These are phyloP conservation scores for Meloidogyne hapla DNA, from an alignment of 1,140 invertebrate genomes.

Conservation along the genomic window DNA sequence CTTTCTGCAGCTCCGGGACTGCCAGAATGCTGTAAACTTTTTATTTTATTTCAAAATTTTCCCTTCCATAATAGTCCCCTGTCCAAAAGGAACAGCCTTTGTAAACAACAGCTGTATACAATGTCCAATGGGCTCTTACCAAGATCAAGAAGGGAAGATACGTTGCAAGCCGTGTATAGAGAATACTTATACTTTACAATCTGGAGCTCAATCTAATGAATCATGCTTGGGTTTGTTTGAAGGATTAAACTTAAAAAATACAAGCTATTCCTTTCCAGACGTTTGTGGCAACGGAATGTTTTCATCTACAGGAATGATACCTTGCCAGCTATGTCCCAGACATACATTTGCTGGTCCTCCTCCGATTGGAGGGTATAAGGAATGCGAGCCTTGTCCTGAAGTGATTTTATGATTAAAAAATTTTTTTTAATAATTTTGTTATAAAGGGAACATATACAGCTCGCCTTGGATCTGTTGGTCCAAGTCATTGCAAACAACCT, in stretches of 20 bases:
- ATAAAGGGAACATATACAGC: constrained; percentile 77
- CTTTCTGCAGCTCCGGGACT: constrained; percentile 66
- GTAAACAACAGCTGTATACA: constrained; percentile 63
- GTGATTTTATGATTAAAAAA: constrained; percentile 65
- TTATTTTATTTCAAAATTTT: too few species aligned
- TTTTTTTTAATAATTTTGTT: not conserved
- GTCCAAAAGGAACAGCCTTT: constrained; percentile 57
- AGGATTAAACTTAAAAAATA: not conserved
- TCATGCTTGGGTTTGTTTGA: constrained; percentile 11
- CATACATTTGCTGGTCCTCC: constrained; percentile 86
- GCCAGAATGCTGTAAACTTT: constrained; percentile 78
- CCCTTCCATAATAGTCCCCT: constrained; percentile 54
- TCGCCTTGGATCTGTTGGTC: constrained; percentile 72
- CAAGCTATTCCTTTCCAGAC: not conserved
- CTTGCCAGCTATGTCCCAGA: constrained; percentile 87
- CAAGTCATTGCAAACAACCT: constrained; percentile 82
- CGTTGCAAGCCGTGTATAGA: constrained; percentile 82
- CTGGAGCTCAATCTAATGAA: constrained; percentile 18
- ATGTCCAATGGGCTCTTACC: constrained; percentile 71
- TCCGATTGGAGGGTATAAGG: constrained; percentile 80
- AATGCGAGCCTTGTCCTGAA: constrained; percentile 85
- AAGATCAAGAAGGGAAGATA: constrained; percentile 83
- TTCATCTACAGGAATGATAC: constrained; percentile 87
- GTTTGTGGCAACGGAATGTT: constrained; percentile 94
- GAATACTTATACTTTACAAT: constrained; percentile 79